Evolutionary conservation across 1,140 invertebrate genomes (phyloP), one percentile per base, ranked within the genome.

Genomic region (Papilio polyxenes): DNA sequence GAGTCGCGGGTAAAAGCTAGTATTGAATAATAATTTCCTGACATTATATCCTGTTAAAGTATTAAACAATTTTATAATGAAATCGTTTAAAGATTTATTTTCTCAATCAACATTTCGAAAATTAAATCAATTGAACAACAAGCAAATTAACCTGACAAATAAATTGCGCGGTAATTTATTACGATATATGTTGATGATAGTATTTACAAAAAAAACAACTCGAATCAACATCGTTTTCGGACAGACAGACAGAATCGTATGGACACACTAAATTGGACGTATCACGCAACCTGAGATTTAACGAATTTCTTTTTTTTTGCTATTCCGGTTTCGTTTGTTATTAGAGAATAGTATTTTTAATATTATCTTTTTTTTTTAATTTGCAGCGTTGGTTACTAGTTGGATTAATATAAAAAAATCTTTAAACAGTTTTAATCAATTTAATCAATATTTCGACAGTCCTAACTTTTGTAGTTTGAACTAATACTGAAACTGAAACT

Each of bases 151-250:
- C 13, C 65, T 72, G 65, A 72, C 65, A 40, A 72, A 72, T 37
- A 72, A 72, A 72, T 72, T 72, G 65, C 23, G 65, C 4, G 11
- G 4, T 72, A 72, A 72, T 72, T 72, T 72, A 72, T 72, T 72
- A 37, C 65, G 65, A 72, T 17, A 31, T 31, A 37, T 17, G 31
- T 37, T 7, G 65, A 72, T 72, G 11, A 37, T 72, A 72, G 65
- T 72, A 72, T 37, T 72, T 72, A 72, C 10, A 37, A 72, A 40
- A 72, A 72, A 65, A 72, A 72, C 9, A 69, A 37, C 65, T 65
- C 65, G 65, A 72, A 37, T 72, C 65, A 72, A 72, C 65, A 72
- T 72, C 65, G 65, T 72, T 72, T 72, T 72, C 65, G 31, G 65
- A 72, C 65, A 31, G 65, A 72, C 65, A 72, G 65, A 37, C 31